Evolutionary conservation across 2,113 vertebrate species (phyloP), one percentile per base, ranked within the genome.

Genomic region (Ceyx margarethae): DNA sequence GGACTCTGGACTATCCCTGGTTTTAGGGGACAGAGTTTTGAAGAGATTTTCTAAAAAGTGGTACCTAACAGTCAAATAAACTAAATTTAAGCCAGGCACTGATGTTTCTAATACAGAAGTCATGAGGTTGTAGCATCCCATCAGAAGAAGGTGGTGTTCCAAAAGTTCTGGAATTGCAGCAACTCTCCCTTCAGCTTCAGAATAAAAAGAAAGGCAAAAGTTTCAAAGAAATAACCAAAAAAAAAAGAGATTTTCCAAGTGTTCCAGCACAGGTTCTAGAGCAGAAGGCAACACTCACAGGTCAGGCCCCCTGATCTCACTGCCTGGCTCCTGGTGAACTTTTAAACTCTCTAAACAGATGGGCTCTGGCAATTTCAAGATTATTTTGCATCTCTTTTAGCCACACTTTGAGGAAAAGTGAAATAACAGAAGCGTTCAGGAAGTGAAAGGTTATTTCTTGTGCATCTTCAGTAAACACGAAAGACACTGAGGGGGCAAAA

Each of bases 371-470:
- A 74, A 94, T 96, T 77, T 94, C 90, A 77, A 81, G 51, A 85
- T 66, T 65, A 62, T 91, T 25, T 20, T 20, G n/a, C 0, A 2
- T 22, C 53, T 82, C 21, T 21, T 73, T 51, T 57, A n/a, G 79
- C 46, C 1, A 22, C 5, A 10, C 78, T 91, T 82, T 73, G 87
- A 91, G 71, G 72, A 92, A 94, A 96, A 94, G 67, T 4, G 9
- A 92, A 85, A 91, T 80, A 31, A 31, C 51, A 91, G n/a, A 86
- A 83, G 28, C 4, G 23, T 26, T 62, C 74, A 91, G 90, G 73
- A 95, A 94, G 89, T 76, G 92, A 95, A 95, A 94, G 88, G 85
- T 93, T 92, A 69, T 82, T 89, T 92, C 78, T 91, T 92, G 60
- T 65, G 29, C 71, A 22, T 53, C 84, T 54, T 43, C 66, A 74